Percentiles rank a stretch among this genome's conserved stretches.
These are phyloP conservation scores for Cephus cinctus DNA, from an alignment of 1,140 invertebrate species.

Conservation along the genomic window DNA sequence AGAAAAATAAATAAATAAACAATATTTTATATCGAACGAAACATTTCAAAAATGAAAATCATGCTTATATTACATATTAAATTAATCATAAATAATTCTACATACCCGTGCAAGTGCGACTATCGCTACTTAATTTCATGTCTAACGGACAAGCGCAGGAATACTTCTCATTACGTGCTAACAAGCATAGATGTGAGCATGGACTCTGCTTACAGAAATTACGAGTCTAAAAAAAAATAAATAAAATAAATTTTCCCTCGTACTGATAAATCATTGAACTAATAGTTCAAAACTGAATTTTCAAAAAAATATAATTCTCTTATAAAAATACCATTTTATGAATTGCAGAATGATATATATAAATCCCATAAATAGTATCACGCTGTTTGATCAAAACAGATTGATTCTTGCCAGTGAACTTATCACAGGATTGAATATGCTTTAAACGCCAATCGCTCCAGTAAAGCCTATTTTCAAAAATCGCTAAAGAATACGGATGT, in stretches of 20 bases:
- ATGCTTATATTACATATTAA: constrained; percentile 4
- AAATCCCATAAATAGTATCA: constrained; percentile 62
- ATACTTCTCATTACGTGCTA: constrained; percentile 62
- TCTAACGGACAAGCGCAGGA: constrained; percentile 79
- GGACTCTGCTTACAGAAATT: constrained; percentile 70
- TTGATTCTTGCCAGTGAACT: constrained; percentile 65
- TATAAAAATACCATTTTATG: neutral
- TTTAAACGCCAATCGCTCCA: constrained; percentile 80
- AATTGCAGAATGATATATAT: constrained; percentile 66
- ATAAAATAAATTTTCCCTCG: neutral
- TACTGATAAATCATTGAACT: neutral
- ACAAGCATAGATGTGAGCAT: constrained; percentile 81
- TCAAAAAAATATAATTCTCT: constrained; percentile 1
- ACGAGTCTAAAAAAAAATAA: constrained; percentile 26
- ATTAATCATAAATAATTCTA: neutral
- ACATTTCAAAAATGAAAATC: neutral
- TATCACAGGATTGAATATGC: constrained; percentile 67
- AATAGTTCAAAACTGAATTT: neutral
- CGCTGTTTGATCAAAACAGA: constrained; percentile 53
- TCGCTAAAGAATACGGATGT: constrained; percentile 79
- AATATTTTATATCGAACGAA: constrained; percentile 1
- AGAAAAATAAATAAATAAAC: constrained; percentile 15
- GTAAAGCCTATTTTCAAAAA: constrained; percentile 85
- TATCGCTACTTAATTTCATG: constrained; percentile 58
- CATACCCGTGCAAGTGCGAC: constrained; percentile 56